Evolutionary conservation across 2,888 invertebrate species (phyloP).

Genomic region (Dryococelus australis): DNA sequence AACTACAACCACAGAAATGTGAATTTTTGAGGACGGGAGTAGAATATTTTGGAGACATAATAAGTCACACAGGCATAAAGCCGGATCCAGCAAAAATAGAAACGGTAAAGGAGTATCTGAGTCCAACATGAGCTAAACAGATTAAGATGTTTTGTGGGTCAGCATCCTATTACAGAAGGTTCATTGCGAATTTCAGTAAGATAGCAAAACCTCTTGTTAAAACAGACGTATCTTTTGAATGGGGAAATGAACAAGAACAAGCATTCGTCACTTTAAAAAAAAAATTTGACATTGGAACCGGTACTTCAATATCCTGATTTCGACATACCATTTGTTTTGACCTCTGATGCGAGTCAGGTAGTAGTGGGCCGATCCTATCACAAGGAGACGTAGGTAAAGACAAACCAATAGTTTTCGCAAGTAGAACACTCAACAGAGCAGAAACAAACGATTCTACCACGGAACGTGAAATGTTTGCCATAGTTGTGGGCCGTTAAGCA

Average conservation of each 20-base stretch:
- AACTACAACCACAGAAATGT: slow-evolving; percentile 41
- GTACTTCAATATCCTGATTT: slow-evolving; percentile 46
- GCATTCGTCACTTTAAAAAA: slow-evolving; percentile 34
- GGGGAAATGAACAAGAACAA: slow-evolving; percentile 30
- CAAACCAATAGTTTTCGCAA: slow-evolving; percentile 54
- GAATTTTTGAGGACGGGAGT: slow-evolving; percentile 37
- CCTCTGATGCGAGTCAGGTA: slow-evolving; percentile 54
- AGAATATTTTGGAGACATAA: neutral
- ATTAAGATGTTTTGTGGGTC: no score
- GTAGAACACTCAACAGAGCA: slow-evolving; percentile 52
- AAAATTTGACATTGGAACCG: slow-evolving; percentile 31
- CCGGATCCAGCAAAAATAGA: slow-evolving; percentile 33
- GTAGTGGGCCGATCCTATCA: slow-evolving; percentile 52
- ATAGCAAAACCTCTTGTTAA: slow-evolving; percentile 35
- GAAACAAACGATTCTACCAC: slow-evolving; percentile 55
- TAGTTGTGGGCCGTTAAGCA: slow-evolving; percentile 54
- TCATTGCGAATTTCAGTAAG: slow-evolving; percentile 36
- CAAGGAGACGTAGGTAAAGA: slow-evolving; percentile 50
- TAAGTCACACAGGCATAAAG: slow-evolving; percentile 28
- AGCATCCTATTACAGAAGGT: slow-evolving; percentile 36
- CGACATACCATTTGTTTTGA: slow-evolving; percentile 50
- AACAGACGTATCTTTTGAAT: slow-evolving; percentile 26
- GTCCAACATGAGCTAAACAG: neutral
- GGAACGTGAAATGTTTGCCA: slow-evolving; percentile 55
- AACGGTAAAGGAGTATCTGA: slow-evolving; percentile 4